A percentile compares a stretch with the other conserved stretches of the same genome.
Evolutionary conservation across 2,888 invertebrate genomes (phyloP).

Genomic region (Notocelia uddmanniana): DNA sequence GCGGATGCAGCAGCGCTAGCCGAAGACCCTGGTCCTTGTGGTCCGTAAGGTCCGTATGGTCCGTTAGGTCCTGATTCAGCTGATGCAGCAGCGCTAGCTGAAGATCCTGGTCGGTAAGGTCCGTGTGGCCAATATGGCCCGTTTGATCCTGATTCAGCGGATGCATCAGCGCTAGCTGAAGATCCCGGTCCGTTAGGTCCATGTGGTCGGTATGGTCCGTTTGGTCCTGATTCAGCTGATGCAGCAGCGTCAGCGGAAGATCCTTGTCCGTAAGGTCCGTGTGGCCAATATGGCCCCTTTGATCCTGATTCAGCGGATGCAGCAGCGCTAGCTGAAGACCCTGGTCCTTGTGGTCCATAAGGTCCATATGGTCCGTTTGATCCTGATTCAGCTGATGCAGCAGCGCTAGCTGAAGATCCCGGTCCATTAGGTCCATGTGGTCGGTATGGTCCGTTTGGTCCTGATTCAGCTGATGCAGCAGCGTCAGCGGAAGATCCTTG

Average conservation of each 20-base stretch:
- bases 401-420: slow-evolving; percentile 28
- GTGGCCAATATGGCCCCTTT: slow-evolving; percentile 27
- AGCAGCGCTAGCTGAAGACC: slow-evolving; percentile 22
- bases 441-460: neutral
- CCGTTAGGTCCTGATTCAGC: slow-evolving; percentile 15
- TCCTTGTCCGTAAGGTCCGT: slow-evolving; percentile 24
- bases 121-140: slow-evolving; percentile 4
- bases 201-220: slow-evolving; percentile 15
- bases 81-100: slow-evolving; percentile 10
- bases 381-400: slow-evolving; percentile 22
- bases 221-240: slow-evolving; percentile 41
- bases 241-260: slow-evolving; percentile 21
- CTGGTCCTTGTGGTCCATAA: slow-evolving; percentile 34
- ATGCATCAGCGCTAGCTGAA: slow-evolving; percentile 26
- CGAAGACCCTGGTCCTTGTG: slow-evolving; percentile 4
- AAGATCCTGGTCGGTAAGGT: slow-evolving; percentile 8
- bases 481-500: slow-evolving; percentile 27
- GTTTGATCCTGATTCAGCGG: slow-evolving; percentile 10
- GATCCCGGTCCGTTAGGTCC: slow-evolving; percentile 50
- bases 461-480: slow-evolving; percentile 26
- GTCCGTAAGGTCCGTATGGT: slow-evolving; percentile 35
- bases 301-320: slow-evolving; percentile 31
- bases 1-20: slow-evolving; percentile 5
- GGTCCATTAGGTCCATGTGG: slow-evolving; percentile 38
- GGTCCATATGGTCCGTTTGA: slow-evolving; percentile 1